Base-by-base conservation (phyloP, 2,797 vertebrate species). In the Adrianichthys oophorus region DNA sequence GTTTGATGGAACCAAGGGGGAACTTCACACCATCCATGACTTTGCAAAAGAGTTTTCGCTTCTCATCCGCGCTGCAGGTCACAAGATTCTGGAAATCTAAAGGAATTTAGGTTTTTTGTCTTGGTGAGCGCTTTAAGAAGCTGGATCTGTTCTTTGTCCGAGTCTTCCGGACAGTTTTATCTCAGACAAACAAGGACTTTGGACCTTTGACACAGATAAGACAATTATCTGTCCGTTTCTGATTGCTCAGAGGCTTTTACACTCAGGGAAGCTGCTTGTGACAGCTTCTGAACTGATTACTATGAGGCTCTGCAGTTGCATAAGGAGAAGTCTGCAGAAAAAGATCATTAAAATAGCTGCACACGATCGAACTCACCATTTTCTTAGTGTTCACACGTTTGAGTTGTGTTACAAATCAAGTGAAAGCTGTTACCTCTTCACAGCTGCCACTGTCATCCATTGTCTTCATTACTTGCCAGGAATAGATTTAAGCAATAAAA, bases 401-500 rank as follows among this genome's bases (percentile, higher is more conserved):
- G 42, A 56, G n/a, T 19, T 40, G 8, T 7, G 15, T 32, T 19
- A 7, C 56, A 59, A 70, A 74, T 72, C 32, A 65, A 74, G 79
- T 72, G 52, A 76, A 60, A 75, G 65, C 64, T 78, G 63, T 70
- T 47, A 64, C 56, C 74, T 64, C 74, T 67, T 53, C 65, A 64
- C 70, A 62, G 63, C 65, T 71, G 48, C 56, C 56, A n/a, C 59
- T 54, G 62, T 69, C 68, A 82, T 76, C 82, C 62, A 76, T 81
- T 70, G 32, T 69, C 63, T 59, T 76, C 70, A 81, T 85, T 81
- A 73, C 61, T 65, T n/a, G 0, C n/a, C 16, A 5, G 52, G 72
- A 80, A 67, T 60, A 70, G 63, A 69, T 82, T 65, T 19, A 50
- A 67, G 56, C 74, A 67, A 80, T 70, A 55, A 75, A 56, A 76